Percentiles rank a stretch among this genome's conserved stretches.
These are phyloP conservation scores for Vollenhovia emeryi DNA, from an alignment of 1,140 invertebrate genomes.

Conservation along the genomic window DNA sequence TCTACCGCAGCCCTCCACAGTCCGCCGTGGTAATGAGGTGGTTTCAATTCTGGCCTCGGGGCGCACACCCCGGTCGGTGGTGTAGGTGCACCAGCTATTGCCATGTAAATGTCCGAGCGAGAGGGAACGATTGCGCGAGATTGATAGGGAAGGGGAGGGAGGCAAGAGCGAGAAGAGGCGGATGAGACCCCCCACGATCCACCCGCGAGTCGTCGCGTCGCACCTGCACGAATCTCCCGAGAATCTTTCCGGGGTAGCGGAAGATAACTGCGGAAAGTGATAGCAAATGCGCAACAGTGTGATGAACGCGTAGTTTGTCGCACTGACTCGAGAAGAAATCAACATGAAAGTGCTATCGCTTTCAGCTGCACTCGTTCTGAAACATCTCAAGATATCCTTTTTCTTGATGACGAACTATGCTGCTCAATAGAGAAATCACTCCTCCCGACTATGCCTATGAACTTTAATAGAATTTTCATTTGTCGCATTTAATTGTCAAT, in stretches of 20 bases:
- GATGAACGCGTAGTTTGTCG: constrained; percentile 13
- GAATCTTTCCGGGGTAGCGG: constrained; percentile 6
- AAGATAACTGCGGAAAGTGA: constrained; percentile 5
- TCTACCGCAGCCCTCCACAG: constrained; percentile 25
- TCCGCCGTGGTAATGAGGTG: constrained; percentile 83
- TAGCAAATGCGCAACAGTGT: constrained; percentile 10
- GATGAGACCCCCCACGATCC: constrained; percentile 16
- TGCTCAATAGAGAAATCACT: not conserved
- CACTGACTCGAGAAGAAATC: not conserved
- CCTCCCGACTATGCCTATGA: too few relatives aligned
- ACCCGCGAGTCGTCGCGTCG: constrained; percentile 11
- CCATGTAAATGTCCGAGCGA: constrained; percentile 80
- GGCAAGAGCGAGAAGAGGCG: not conserved
- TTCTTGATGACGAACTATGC: not conserved
- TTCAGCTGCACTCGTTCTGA: not conserved
- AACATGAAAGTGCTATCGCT: not conserved
- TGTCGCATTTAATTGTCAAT: not conserved
- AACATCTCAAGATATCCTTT: not conserved
- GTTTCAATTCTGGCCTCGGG: constrained; percentile 85
- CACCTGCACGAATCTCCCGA: constrained; percentile 27
- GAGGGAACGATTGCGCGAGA: constrained; percentile 75
- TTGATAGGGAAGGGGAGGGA: constrained; percentile 69
- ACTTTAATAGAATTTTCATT: not conserved
- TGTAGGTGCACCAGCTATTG: constrained; percentile 78
- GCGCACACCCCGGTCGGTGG: constrained; percentile 72